Conservation (phyloP, 2,113 vertebrate species). For the Phodopus roborovskii region DNA sequence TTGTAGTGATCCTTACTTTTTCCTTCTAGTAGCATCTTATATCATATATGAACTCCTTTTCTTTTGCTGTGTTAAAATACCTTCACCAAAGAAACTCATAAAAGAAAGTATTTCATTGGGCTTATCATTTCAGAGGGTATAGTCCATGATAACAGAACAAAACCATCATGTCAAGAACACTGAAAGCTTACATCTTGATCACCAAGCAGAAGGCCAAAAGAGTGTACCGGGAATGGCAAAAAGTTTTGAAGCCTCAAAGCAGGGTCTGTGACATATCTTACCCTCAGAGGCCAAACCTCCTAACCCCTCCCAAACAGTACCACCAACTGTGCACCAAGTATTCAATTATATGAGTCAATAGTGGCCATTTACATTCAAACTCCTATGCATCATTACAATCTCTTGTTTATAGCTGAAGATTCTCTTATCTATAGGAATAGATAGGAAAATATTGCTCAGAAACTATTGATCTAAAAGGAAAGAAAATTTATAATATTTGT, state of each 20-base stretch:
- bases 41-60: background rate
- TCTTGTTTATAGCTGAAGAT: background rate
- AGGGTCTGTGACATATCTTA: too few species aligned
- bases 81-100: background rate
- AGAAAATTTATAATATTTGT: background rate
- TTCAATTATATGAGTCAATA: background rate
- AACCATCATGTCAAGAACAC: background rate
- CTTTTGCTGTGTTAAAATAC: background rate
- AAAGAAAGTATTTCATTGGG: background rate
- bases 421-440: background rate
- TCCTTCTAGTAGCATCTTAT: background rate
- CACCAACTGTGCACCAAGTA: background rate
- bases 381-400: background rate
- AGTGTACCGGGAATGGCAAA: background rate
- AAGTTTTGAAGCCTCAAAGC: too few species aligned
- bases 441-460: background rate
- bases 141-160: background rate
- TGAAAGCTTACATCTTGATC: background rate
- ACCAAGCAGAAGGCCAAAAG: background rate
- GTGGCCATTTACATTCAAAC: background rate
- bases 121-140: background rate
- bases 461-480: background rate
- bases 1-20: background rate
- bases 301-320: background rate
- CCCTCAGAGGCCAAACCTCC: background rate